Base-by-base conservation (phyloP, 1,140 invertebrate genomes). In the Drosophila fuyamai region DNA sequence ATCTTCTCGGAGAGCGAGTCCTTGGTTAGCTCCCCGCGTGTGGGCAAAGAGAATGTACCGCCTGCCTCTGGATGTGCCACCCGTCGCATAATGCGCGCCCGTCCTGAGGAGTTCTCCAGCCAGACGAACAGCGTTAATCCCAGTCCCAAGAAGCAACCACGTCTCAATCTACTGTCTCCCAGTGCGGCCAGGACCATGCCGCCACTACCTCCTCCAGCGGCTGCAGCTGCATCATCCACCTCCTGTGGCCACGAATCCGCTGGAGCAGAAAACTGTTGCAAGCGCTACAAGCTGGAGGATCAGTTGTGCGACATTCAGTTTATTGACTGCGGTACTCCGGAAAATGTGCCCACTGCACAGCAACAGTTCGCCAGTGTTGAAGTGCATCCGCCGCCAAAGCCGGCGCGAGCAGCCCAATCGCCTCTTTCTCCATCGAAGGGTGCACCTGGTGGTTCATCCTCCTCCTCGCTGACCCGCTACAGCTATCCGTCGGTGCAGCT, bases 1-100 rank as follows among this genome's bases (percentile, higher is more conserved):
- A 97, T 97, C 93, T 96, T 97, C 90, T 96, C 96, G 10, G 96
- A 97, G 83, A 97, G 97, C 90, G 97, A 97, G 76, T 95, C 95
- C 43, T 67, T 95, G 44, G 94, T 94, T 8, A 93, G 93, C 41
- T 94, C 93, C 1, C 94, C 94, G 7, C 90, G 93, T 43, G 91
- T 94, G 23, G 93, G 93, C 53, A 93, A 93, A 58, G 93, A 94
- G 63, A 92, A 92, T 65, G 84, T 92, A 40, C 91, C 92, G 12
- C 84, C 83, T 35, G 72, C 79, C 1, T 62, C 79, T 0, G 78
- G 80, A 2, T 81, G 81, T 41, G 82, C 90, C 29, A 90, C 93
- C 5, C 84, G 93, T 16, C 85, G 93, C 44, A 91, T 93, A 14
- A 76, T 94, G 63, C 86, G 93, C 1, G 93, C 93, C 0, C 80